Evolutionary conservation across 2,113 vertebrate species (phyloP).

Genomic region (western clawed frog (Xenopus tropicalis)): UCB_Xtro_10.0 CM004445.2:116389501-116390000

Average conservation of each 20-base stretch:
- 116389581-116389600: neutral
- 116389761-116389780: neutral
- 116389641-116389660: neutral
- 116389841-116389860: too few relatives aligned
- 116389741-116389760: constrained; percentile 17
- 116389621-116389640: neutral
- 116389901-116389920: too few relatives aligned
- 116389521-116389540: neutral
- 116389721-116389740: neutral
- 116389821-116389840: too few relatives aligned
- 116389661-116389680: neutral
- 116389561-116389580: neutral
- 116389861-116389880: too few relatives aligned
- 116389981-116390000: too few relatives aligned
- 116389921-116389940: too few relatives aligned
- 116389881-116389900: too few relatives aligned
- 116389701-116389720: constrained; percentile 2
- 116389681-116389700: neutral
- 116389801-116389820: too few relatives aligned
- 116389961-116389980: too few relatives aligned
- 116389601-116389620: neutral
- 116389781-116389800: neutral
- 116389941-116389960: too few relatives aligned
- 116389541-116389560: neutral
- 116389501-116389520: neutral